Evolutionary conservation across 2,113 vertebrate species (phyloP).

Genomic region (Mesembrinibis cayennensis): DNA sequence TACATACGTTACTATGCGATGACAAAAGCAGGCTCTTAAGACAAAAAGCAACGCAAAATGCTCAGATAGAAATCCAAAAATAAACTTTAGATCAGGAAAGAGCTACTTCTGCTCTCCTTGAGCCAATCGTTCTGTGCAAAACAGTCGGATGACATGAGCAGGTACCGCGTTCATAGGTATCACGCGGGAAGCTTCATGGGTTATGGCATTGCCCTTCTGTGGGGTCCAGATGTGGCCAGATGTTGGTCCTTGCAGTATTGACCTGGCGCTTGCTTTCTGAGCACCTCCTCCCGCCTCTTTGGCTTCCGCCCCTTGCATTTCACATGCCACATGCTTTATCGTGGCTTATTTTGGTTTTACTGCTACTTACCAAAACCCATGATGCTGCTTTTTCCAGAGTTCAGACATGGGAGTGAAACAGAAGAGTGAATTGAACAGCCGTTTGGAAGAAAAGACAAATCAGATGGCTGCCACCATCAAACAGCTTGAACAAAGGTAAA

Average conservation of each 20-base stretch:
- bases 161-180: background rate
- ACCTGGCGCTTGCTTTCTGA: background rate
- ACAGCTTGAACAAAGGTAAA: conserved; percentile 94
- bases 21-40: background rate
- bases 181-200: background rate
- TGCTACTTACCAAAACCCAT: background rate
- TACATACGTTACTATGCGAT: accelerated
- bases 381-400: conserved; percentile 70
- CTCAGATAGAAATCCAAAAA: background rate
- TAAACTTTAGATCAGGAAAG: background rate
- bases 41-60: background rate
- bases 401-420: conserved; percentile 89
- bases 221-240: background rate
- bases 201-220: background rate
- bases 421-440: conserved; percentile 90
- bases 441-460: conserved; percentile 95
- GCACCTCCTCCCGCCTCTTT: background rate
- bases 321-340: accelerated
- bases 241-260: background rate
- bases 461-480: conserved; percentile 96
- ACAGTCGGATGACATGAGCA: background rate
- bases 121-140: background rate
- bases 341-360: background rate
- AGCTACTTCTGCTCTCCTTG: background rate
- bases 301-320: background rate